Percentiles rank a stretch among this genome's conserved stretches.
These are phyloP conservation scores for Caenorhabditis angaria DNA, from an alignment of 2,888 invertebrate species.

Conservation along the genomic window DNA sequence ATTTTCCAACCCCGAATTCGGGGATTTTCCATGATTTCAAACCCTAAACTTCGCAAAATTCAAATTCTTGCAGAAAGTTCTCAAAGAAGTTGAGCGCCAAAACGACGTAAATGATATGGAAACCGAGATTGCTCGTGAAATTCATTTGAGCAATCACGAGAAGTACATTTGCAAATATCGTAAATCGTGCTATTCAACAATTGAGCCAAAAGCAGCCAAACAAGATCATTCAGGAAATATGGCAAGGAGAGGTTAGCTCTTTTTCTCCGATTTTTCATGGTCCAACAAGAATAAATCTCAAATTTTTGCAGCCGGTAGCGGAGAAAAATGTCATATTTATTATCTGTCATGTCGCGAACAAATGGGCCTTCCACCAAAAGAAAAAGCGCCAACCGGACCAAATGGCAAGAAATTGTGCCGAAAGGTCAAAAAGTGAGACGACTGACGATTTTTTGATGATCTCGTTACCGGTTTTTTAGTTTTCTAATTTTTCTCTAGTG, in stretches of 20 bases:
- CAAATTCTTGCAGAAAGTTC: not conserved
- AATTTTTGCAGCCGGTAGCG: constrained; percentile 31
- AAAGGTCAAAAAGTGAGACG: constrained; percentile 39
- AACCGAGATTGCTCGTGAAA: not conserved
- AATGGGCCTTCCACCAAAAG: constrained; percentile 64
- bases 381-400: constrained; percentile 64
- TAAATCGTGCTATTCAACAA: constrained; percentile 61
- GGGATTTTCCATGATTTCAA: too few relatives aligned
- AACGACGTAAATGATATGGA: constrained; percentile 14
- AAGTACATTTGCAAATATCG: constrained; percentile 62
- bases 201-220: constrained; percentile 39
- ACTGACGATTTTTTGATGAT: constrained; percentile 15
- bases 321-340: constrained; percentile 58
- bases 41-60: too few relatives aligned
- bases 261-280: not conserved
- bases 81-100: constrained; percentile 4
- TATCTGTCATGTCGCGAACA: constrained; percentile 59
- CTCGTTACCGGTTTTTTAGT: constrained; percentile 18
- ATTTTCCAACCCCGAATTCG: too few relatives aligned
- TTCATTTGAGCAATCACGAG: constrained; percentile 19
- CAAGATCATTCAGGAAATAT: constrained; percentile 50
- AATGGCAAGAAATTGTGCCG: constrained; percentile 67
- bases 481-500: not conserved
- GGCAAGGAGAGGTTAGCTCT: constrained; percentile 36
- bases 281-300: constrained; percentile 2